A percentile compares a stretch with the other conserved stretches of the same genome.
phyloP scores from a whole-genome alignment of 2,797 vertebrate genomes.

The Otolemur crassicaudatus region DNA sequence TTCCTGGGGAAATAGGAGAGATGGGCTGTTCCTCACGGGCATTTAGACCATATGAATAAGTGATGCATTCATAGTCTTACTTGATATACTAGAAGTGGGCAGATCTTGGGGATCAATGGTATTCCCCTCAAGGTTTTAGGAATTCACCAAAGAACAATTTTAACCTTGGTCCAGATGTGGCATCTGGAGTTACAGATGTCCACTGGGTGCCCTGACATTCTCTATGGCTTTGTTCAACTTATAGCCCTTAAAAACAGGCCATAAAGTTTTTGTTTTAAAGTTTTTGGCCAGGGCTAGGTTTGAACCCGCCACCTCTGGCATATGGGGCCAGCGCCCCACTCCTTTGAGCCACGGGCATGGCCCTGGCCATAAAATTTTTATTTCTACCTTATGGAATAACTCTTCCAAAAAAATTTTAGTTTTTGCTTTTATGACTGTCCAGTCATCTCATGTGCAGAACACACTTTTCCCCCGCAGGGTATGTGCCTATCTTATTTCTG shows the following conservation, averaged over 20 bases:
- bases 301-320: no score
- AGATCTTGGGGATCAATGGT: neutral
- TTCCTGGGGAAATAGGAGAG: neutral
- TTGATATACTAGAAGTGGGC: constrained; percentile 6
- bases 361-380: constrained; percentile 16
- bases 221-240: neutral
- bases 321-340: no score
- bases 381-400: constrained; percentile 9
- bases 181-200: constrained; percentile 14
- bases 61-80: constrained; percentile 10
- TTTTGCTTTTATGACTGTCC: neutral
- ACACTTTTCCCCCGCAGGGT: neutral
- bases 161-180: neutral
- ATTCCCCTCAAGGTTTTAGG: neutral
- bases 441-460: neutral
- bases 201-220: neutral
- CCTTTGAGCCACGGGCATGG: no score
- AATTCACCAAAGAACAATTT: constrained; percentile 23
- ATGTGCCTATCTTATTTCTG: neutral
- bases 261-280: constrained; percentile 41
- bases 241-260: constrained; percentile 29
- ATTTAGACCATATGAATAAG: neutral
- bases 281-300: no score
- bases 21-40: neutral
- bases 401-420: neutral